Percentiles rank a stretch among this genome's conserved stretches.
Evolutionary conservation across 2,113 vertebrate genomes (phyloP).

Genomic region (Cinclus mexicanus): DNA sequence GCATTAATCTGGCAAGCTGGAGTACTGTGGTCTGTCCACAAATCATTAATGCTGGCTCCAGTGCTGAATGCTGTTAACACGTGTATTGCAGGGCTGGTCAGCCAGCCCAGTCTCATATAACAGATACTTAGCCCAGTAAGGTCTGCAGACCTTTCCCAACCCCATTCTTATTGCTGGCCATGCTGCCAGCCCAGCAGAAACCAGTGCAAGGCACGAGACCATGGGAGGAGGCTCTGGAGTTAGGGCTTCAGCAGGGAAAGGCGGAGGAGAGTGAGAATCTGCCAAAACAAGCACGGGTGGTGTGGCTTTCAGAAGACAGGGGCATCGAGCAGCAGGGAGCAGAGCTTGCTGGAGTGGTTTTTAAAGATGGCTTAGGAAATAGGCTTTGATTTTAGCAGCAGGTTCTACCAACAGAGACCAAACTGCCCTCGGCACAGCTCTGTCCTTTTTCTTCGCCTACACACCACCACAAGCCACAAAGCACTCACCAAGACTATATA

Average conservation of each 20-base stretch:
- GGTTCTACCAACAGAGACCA: constrained; percentile 47
- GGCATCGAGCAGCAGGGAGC: background rate
- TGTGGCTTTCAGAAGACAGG: constrained; percentile 18
- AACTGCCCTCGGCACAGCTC: constrained; percentile 26
- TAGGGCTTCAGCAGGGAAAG: background rate
- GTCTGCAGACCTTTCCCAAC: background rate
- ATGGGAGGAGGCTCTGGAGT: background rate
- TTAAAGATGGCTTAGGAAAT: constrained; percentile 40
- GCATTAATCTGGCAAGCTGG: constrained; percentile 11
- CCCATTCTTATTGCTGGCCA: background rate
- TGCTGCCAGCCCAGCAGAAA: background rate
- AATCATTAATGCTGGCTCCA: constrained; percentile 16
- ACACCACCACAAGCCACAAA: constrained; percentile 50
- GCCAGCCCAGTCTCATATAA: background rate
- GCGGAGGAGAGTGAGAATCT: background rate
- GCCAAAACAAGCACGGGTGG: constrained; percentile 44
- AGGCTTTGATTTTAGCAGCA: constrained; percentile 61
- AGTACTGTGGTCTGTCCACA: background rate
- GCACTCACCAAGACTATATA: constrained; percentile 34
- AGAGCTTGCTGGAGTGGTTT: constrained; percentile 50
- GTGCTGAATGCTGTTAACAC: background rate
- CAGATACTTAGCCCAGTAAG: background rate
- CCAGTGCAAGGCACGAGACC: background rate
- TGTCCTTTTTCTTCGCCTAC: constrained; percentile 54
- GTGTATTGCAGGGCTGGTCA: background rate